phyloP scores from a whole-genome alignment of 1,140 invertebrate species.

The Melitaea cinxia region DNA sequence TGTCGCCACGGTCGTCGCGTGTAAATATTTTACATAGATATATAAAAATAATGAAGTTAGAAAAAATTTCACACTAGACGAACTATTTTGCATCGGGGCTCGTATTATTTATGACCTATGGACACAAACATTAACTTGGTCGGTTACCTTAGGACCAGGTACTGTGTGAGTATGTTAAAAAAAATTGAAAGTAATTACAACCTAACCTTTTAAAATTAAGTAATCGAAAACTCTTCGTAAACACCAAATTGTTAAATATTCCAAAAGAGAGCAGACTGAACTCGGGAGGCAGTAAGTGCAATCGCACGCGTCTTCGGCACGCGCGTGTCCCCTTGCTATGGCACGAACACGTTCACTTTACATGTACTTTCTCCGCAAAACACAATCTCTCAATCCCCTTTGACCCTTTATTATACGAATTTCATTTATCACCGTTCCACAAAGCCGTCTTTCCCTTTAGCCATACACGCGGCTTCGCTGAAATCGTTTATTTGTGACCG shows the following conservation, averaged over 20 bases:
- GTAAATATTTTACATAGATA: too few species aligned
- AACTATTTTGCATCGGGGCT: too few species aligned
- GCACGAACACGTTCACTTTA: slow-evolving; percentile 23
- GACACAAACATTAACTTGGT: too few species aligned
- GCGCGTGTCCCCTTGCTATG: slow-evolving; percentile 24
- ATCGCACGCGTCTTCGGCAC: slow-evolving; percentile 29
- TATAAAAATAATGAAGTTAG: too few species aligned
- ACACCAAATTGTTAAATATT: slow-evolving; percentile 4
- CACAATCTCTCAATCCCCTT: slow-evolving; percentile 30
- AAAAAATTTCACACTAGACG: too few species aligned
- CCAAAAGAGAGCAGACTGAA: slow-evolving; percentile 16
- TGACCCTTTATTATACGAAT: slow-evolving; percentile 37
- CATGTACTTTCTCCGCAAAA: slow-evolving; percentile 34
- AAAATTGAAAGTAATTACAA: neutral
- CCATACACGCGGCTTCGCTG: slow-evolving; percentile 25
- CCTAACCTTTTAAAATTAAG: neutral
- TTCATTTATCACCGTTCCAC: slow-evolving; percentile 39
- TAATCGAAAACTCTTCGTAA: neutral
- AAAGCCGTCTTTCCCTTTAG: slow-evolving; percentile 27
- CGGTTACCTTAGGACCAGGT: too few species aligned
- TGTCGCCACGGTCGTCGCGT: too few species aligned
- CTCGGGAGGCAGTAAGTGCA: slow-evolving; percentile 18
- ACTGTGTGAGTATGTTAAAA: too few species aligned
- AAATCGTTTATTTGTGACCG: slow-evolving; percentile 16
- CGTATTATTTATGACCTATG: too few species aligned